phyloP scores from a whole-genome alignment of 2,888 invertebrate genomes.

The Linnaemya vulpina region DNA sequence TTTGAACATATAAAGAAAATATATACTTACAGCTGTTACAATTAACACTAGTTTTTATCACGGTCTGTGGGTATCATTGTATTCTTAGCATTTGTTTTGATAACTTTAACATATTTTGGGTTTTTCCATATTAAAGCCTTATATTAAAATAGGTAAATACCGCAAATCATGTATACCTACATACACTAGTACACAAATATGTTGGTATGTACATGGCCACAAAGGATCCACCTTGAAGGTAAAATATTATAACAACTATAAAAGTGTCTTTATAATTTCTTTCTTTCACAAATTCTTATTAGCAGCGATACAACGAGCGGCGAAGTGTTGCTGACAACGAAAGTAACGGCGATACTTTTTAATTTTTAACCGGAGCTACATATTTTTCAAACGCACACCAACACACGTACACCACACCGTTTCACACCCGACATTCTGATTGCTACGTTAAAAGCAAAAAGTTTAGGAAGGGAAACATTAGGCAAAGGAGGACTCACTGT shows the following conservation, averaged over 20 bases:
- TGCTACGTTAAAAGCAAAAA: slow-evolving; percentile 9
- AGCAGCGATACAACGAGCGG: slow-evolving; percentile 6
- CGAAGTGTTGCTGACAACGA: slow-evolving; percentile 23
- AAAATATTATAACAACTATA: neutral
- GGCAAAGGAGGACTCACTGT: slow-evolving; percentile 34
- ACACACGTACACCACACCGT: neutral
- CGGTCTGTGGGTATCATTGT: too few relatives aligned
- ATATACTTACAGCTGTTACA: too few relatives aligned
- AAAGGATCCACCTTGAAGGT: neutral
- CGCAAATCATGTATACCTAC: too few relatives aligned
- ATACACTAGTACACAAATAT: too few relatives aligned
- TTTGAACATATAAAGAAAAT: too few relatives aligned
- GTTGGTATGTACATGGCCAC: neutral
- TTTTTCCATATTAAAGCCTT: too few relatives aligned
- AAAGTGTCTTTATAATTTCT: slow-evolving; percentile 11
- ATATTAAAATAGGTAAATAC: too few relatives aligned
- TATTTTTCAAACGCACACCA: slow-evolving; percentile 17
- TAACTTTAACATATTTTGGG: too few relatives aligned
- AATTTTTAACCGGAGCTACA: slow-evolving; percentile 52
- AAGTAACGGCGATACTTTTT: slow-evolving; percentile 46
- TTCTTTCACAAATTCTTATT: slow-evolving; percentile 41
- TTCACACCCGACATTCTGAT: slow-evolving; percentile 40
- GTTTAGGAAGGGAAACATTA: slow-evolving; percentile 20
- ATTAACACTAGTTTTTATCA: too few relatives aligned
- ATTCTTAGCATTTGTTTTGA: too few relatives aligned